phyloP scores from a whole-genome alignment of 2,888 invertebrate species.

The Villa cingulata region DNA sequence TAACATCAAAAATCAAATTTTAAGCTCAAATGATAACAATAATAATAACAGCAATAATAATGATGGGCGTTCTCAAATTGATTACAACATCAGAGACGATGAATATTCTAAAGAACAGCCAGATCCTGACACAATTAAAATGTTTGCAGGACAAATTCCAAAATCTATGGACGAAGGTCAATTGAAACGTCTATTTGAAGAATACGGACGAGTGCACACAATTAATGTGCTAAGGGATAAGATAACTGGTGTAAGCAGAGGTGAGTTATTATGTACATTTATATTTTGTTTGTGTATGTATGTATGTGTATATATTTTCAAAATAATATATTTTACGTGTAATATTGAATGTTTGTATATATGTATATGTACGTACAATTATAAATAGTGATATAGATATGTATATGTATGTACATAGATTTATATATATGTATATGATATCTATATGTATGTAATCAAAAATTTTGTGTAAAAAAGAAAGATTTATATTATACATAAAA shows the following conservation, averaged over 20 bases:
- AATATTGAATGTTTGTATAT: too few relatives aligned
- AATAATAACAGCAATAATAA: neutral
- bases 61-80: neutral
- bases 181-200: conserved; percentile 85
- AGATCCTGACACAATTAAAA: conserved; percentile 94
- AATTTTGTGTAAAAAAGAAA: too few relatives aligned
- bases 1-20: neutral
- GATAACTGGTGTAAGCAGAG: conserved; percentile 91
- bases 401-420: too few relatives aligned
- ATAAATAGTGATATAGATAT: too few relatives aligned
- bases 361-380: too few relatives aligned
- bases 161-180: conserved; percentile 94
- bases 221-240: conserved; percentile 98
- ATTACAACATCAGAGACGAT: neutral
- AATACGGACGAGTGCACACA: conserved; percentile 90
- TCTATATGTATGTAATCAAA: too few relatives aligned
- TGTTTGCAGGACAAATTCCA: conserved; percentile 98
- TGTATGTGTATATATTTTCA: neutral
- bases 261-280: conserved; percentile 43
- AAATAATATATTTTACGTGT: too few relatives aligned
- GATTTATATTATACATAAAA: too few relatives aligned
- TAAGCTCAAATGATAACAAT: neutral
- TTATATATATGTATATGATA: too few relatives aligned
- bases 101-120: conserved; percentile 53
- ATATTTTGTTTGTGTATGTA: neutral